A percentile compares a stretch with the other conserved stretches of the same genome.
These are phyloP conservation scores for Epinotia nisella DNA, from an alignment of 2,888 invertebrate species.

Conservation along the genomic window DNA sequence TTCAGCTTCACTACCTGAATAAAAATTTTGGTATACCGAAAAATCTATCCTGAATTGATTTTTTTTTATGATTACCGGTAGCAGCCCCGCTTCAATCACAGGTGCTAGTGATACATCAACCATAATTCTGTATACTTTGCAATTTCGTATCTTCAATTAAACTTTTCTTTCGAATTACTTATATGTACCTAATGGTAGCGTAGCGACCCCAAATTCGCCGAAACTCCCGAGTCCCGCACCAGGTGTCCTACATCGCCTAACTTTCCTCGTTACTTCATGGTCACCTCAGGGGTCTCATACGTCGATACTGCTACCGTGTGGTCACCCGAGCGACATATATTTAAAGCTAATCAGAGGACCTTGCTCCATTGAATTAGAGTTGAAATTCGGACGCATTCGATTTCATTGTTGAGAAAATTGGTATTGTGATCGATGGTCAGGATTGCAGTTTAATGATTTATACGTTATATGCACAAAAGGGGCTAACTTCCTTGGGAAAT, in stretches of 20 bases:
- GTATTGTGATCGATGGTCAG: conserved; percentile 40
- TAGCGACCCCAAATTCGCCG: conserved; percentile 23
- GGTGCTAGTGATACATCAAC: background rate
- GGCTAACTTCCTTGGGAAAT: background rate
- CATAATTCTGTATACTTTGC: background rate
- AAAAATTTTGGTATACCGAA: no score
- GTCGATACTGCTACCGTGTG: conserved; percentile 29
- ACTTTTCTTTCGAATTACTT: conserved; percentile 23
- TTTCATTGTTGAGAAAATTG: conserved; percentile 43
- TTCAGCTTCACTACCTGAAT: no score
- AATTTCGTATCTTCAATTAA: background rate
- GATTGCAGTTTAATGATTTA: conserved; percentile 34
- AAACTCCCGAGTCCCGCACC: conserved; percentile 33
- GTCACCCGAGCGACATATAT: conserved; percentile 34
- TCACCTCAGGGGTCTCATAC: conserved; percentile 41
- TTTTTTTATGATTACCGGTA: no score
- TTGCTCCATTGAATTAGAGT: conserved; percentile 18
- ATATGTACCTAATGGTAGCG: background rate
- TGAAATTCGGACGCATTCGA: conserved; percentile 6
- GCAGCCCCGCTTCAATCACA: no score
- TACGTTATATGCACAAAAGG: conserved; percentile 7
- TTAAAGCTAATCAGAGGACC: background rate
- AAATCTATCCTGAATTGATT: background rate
- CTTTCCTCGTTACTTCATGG: conserved; percentile 41
- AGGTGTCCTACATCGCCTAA: conserved; percentile 36